Evolutionary conservation across 2,888 invertebrate genomes (phyloP).

Genomic region (Cephus nigrinus): DNA sequence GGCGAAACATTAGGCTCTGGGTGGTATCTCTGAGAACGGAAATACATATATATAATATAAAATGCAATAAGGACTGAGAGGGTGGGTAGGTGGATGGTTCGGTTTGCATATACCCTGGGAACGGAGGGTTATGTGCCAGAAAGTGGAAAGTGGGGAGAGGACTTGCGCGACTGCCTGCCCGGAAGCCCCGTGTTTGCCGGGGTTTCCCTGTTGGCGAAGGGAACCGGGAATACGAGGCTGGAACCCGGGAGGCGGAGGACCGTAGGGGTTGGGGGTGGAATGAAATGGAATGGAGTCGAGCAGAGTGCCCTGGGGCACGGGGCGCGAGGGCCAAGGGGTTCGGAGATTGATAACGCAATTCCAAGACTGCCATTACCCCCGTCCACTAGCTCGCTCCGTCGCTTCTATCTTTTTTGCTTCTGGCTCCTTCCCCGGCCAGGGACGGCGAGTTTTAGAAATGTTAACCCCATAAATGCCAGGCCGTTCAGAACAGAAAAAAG

Average conservation of each 20-base stretch:
- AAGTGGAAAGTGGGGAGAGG: slow-evolving; percentile 26
- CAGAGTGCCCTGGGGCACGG: slow-evolving; percentile 35
- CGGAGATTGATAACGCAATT: slow-evolving; percentile 67
- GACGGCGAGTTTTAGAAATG: slow-evolving; percentile 66
- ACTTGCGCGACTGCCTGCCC: slow-evolving; percentile 43
- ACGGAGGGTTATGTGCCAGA: slow-evolving; percentile 10
- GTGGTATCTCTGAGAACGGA: slow-evolving; percentile 18
- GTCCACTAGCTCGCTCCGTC: slow-evolving; percentile 54
- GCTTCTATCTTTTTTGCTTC: slow-evolving; percentile 63
- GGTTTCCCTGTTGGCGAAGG: slow-evolving; percentile 43
- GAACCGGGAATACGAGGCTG: slow-evolving; percentile 34
- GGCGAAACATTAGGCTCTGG: neutral
- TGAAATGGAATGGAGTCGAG: slow-evolving; percentile 20
- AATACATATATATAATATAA: slow-evolving; percentile 53
- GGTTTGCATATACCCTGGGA: slow-evolving; percentile 16
- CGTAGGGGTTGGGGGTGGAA: slow-evolving; percentile 37
- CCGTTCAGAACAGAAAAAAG: slow-evolving; percentile 41
- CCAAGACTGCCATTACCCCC: slow-evolving; percentile 66
- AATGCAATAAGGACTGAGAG: slow-evolving; percentile 60
- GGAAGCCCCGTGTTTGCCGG: slow-evolving; percentile 57
- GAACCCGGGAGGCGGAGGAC: slow-evolving; percentile 28
- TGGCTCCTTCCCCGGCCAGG: slow-evolving; percentile 42
- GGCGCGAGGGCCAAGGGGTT: slow-evolving; percentile 53
- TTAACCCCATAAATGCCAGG: slow-evolving; percentile 65
- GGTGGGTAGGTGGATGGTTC: slow-evolving; percentile 25